Evolutionary conservation across 2,888 invertebrate species (phyloP).

Genomic region (Chymomyza caudatula): DNA sequence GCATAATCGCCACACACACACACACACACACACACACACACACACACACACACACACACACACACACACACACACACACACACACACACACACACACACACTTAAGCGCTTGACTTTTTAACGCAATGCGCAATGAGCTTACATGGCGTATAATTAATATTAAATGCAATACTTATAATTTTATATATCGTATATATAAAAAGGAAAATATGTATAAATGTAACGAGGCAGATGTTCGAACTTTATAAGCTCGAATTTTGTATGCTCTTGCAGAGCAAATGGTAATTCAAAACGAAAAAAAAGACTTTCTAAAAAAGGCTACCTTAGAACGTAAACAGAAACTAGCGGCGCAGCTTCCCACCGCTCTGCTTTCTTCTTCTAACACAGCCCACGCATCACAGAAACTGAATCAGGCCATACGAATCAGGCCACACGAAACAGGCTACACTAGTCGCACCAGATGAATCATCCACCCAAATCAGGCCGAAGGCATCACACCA

Average conservation of each 20-base stretch:
- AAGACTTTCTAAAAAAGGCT: no score
- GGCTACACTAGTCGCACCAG: no score
- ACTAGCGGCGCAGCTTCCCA: no score
- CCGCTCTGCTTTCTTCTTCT: no score
- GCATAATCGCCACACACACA: no score
- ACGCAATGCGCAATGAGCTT: conserved; percentile 46
- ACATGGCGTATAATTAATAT: conserved; percentile 72
- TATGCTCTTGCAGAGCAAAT: not conserved
- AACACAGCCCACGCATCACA: no score
- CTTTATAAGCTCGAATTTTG: not conserved
- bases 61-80: conserved; percentile 14
- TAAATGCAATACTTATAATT: conserved; percentile 70
- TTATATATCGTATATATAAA: conserved; percentile 5
- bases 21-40: conserved; percentile 13
- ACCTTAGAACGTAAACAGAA: no score
- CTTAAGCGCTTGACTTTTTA: conserved; percentile 57
- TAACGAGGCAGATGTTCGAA: conserved; percentile 22
- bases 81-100: conserved; percentile 30
- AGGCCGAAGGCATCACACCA: no score
- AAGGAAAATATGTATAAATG: conserved; percentile 35
- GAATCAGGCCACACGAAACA: no score
- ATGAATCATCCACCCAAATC: no score
- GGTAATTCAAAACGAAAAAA: no score
- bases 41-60: conserved; percentile 13
- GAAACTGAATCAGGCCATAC: no score